These are phyloP conservation scores for Achlya flavicornis DNA, from an alignment of 2,888 invertebrate genomes.

Conservation along the genomic window DNA sequence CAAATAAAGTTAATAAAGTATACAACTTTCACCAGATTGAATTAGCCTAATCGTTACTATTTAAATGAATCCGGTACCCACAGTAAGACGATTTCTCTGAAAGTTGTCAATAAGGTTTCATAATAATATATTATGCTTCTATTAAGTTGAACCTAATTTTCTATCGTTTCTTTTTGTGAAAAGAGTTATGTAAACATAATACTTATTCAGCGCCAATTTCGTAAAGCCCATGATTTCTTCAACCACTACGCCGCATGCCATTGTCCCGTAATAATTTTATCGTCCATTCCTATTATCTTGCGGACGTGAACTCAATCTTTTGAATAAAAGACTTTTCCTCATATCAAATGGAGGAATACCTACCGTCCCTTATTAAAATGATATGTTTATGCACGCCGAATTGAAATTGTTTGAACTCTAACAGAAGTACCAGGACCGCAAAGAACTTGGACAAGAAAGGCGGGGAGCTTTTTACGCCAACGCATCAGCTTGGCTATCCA, in stretches of 20 bases:
- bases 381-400: not conserved
- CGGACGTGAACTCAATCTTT: slow-evolving; percentile 16
- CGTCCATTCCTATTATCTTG: slow-evolving; percentile 23
- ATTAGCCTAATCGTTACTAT: too few relatives aligned
- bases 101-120: too few relatives aligned
- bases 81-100: too few relatives aligned
- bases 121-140: too few relatives aligned
- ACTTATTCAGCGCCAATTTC: too few relatives aligned
- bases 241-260: not conserved
- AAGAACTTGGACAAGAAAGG: too few relatives aligned
- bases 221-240: not conserved
- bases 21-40: too few relatives aligned
- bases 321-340: not conserved
- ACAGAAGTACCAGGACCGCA: not conserved
- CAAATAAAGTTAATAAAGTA: not conserved
- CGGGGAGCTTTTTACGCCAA: too few relatives aligned
- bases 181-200: not conserved
- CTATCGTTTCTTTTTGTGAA: not conserved
- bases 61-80: too few relatives aligned
- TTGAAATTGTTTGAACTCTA: not conserved
- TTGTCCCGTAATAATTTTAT: slow-evolving; percentile 19
- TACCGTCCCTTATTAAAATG: not conserved
- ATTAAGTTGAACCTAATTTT: too few relatives aligned
- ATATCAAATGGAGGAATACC: not conserved
- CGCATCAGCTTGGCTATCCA: too few relatives aligned